Evolutionary conservation across 2,888 invertebrate species (phyloP), one percentile per base, ranked within the genome.

Genomic region (Acheta domesticus): DNA sequence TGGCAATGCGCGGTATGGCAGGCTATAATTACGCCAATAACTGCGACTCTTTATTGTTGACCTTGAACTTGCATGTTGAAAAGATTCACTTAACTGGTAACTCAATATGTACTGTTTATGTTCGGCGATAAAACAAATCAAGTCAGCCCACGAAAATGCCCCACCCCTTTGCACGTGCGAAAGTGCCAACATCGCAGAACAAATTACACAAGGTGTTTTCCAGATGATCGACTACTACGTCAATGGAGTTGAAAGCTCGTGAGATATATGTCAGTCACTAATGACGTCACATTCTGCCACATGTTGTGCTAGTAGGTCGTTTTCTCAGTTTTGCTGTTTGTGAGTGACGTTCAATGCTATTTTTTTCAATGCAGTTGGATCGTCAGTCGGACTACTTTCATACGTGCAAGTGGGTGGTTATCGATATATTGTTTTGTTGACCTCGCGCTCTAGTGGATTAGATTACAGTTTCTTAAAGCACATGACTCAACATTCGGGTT

Each of bases 381-480:
- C n/a, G 62, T 62, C 62, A 62, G 16, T 62, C 62, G 62, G 62
- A 62, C 62, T 62, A 62, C 62, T 62, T 62, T 62, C 62, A 62
- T 62, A n/a, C 62, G 1, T 62, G 14, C 62, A 62, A 62, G 62
- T 62, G 62, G 62, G 62, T 62, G 62, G 62, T 62, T 62, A 62
- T 62, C 62, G 62, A 62, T 62, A 62, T 62, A 62, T 62, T 62
- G 62, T 62, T 62, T 62, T 62, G 62, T 62, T 62, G 14, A 14
- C n/a, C n/a, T 14, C n/a, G 62, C 62, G 62, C 62, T 62, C 62
- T 62, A 19, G 62, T 62, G 62, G 62, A 62, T 62, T 62, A 62
- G 62, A 62, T 62, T 62, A 62, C 62, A 62, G 62, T 62, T 62
- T 62, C 62, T 14, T n/a, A n/a, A 19, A 11, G n/a, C 62, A 62